These are phyloP conservation scores for Ceratina calcarata DNA, from an alignment of 1,140 invertebrate species.

Conservation along the genomic window DNA sequence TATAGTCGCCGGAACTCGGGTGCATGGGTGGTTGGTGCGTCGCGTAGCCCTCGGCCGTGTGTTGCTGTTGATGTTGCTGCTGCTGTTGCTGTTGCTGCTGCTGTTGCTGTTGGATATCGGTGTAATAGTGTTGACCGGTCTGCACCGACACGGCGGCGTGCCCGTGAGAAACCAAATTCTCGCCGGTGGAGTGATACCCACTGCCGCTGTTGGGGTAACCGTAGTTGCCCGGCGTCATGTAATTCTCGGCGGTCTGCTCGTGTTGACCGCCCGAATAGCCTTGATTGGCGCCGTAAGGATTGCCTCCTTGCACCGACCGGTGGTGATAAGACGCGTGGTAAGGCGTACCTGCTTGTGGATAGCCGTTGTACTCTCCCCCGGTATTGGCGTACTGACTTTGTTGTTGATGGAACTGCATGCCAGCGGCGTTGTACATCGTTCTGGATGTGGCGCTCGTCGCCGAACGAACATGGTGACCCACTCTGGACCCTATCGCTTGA, in stretches of 20 bases:
- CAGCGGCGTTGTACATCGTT: conserved; percentile 70
- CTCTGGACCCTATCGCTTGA: conserved; percentile 57
- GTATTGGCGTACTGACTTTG: conserved; percentile 72
- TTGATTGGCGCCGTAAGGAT: conserved; percentile 66
- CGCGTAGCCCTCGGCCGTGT: conserved; percentile 67
- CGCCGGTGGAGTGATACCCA: conserved; percentile 66
- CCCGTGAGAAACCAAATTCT: conserved; percentile 65
- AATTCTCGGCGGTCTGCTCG: conserved; percentile 69
- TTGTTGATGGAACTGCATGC: conserved; percentile 74
- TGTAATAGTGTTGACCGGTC: conserved; percentile 71
- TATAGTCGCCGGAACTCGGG: conserved; percentile 66
- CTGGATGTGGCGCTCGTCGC: conserved; percentile 57
- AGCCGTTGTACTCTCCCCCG: conserved; percentile 75
- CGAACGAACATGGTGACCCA: conserved; percentile 65
- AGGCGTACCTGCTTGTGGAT: conserved; percentile 65
- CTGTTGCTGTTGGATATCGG: conserved; percentile 72
- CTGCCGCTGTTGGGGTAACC: conserved; percentile 66
- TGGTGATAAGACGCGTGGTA: conserved; percentile 77
- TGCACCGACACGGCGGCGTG: conserved; percentile 64
- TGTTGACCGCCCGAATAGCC: conserved; percentile 66
- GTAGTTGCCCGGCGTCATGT: conserved; percentile 69
- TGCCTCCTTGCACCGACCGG: conserved; percentile 66
- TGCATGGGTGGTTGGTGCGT: conserved; percentile 71
- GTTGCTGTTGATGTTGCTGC: conserved; percentile 69
- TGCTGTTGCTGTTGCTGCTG: conserved; percentile 72